Conservation (phyloP, 2,113 vertebrate genomes). For the Melanerpes formicivorus region DNA sequence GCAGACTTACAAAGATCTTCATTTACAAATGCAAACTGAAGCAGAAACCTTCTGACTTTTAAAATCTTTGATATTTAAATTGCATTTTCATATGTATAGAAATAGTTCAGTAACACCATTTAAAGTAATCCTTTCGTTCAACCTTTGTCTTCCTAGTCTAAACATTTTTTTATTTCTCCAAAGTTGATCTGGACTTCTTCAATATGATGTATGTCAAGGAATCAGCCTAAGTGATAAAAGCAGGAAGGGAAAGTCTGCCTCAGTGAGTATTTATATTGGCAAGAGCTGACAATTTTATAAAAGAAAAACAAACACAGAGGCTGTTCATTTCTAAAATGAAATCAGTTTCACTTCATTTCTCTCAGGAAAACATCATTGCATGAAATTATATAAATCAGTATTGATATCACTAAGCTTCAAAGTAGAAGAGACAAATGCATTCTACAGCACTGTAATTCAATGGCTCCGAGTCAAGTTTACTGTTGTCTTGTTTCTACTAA, state of each 20-base stretch:
- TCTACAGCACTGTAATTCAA: constrained; percentile 57
- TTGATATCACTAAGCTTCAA: constrained; percentile 63
- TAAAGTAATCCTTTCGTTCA: constrained; percentile 57
- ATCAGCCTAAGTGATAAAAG: constrained; percentile 75
- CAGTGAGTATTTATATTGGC: constrained; percentile 84
- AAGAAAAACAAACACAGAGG: constrained; percentile 77
- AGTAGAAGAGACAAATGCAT: constrained; percentile 63
- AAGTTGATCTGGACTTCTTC: constrained; percentile 76
- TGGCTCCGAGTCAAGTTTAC: constrained; percentile 75
- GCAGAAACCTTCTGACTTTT: constrained; percentile 16
- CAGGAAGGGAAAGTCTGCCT: constrained; percentile 77
- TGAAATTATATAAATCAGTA: constrained; percentile 72
- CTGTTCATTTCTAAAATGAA: constrained; percentile 79
- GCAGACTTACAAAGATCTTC: neutral
- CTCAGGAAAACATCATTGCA: constrained; percentile 68
- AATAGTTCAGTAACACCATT: constrained; percentile 44
- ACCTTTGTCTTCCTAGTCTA: constrained; percentile 68
- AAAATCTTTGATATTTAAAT: constrained; percentile 6
- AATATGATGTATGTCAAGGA: constrained; percentile 66
- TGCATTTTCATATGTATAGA: constrained; percentile 35
- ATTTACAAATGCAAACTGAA: constrained; percentile 33
- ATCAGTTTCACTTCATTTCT: constrained; percentile 68
- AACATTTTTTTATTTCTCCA: constrained; percentile 63
- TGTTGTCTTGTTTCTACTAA: constrained; percentile 76
- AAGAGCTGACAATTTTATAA: constrained; percentile 74